A percentile compares a stretch with the other conserved stretches of the same genome.
Evolutionary conservation across 2,888 invertebrate species (phyloP).

Genomic region (Xestia sexstrigata): DNA sequence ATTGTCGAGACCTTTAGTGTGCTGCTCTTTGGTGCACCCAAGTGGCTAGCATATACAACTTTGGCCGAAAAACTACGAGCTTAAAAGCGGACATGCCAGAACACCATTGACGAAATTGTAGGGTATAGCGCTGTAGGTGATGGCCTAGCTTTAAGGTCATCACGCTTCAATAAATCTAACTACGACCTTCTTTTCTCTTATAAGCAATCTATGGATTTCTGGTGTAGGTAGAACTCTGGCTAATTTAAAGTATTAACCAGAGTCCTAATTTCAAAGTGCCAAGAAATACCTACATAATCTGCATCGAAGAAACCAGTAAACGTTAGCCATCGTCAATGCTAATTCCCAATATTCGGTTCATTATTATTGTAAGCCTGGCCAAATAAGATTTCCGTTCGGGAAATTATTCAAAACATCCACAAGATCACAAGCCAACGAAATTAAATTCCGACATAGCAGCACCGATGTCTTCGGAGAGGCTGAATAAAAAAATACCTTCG

Average conservation of each 20-base stretch:
- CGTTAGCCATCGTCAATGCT: neutral
- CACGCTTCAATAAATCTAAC: no score
- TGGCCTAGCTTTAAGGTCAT: no score
- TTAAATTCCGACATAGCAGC: conserved; percentile 73
- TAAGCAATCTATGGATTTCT: neutral
- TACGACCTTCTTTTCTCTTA: neutral
- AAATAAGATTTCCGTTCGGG: conserved; percentile 68
- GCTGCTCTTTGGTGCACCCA: no score
- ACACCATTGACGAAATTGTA: no score
- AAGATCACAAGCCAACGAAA: conserved; percentile 73
- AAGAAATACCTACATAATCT: neutral
- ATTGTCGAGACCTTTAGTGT: no score
- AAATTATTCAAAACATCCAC: conserved; percentile 76
- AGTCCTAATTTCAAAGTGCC: neutral
- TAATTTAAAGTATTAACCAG: neutral
- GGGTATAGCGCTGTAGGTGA: no score
- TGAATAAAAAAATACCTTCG: conserved; percentile 70
- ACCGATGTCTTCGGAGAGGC: conserved; percentile 53
- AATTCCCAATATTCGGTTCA: conserved; percentile 37
- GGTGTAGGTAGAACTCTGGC: neutral
- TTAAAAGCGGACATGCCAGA: no score
- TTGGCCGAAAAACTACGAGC: no score
- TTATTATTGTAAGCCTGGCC: conserved; percentile 57
- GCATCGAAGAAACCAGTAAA: neutral
- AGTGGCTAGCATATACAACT: no score